phyloP scores from a whole-genome alignment of 2,797 vertebrate genomes.

The Scyliorhinus canicula region DNA sequence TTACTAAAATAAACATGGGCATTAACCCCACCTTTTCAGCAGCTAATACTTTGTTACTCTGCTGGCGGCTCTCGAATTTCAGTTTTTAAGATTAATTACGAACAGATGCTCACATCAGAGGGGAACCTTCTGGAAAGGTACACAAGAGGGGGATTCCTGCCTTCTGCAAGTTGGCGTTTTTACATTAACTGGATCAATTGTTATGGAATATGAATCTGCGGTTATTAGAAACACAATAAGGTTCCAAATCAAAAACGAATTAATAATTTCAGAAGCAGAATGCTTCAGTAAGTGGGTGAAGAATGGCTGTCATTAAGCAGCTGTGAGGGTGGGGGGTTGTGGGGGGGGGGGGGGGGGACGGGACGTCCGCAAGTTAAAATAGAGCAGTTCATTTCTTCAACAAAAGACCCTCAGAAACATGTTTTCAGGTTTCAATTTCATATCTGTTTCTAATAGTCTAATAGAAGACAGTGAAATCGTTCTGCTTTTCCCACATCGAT shows the following conservation, averaged over 20 bases:
- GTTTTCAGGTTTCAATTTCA: background rate
- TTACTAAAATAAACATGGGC: constrained; percentile 30
- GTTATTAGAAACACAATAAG: constrained; percentile 31
- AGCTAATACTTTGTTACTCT: constrained; percentile 7
- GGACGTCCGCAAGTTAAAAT: background rate
- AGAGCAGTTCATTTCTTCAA: background rate
- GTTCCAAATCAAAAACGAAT: constrained; percentile 34
- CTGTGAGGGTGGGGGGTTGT: background rate
- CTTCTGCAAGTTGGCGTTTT: background rate
- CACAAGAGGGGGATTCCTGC: background rate
- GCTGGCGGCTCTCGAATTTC: constrained; percentile 27
- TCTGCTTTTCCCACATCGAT: background rate
- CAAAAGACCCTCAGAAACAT: background rate
- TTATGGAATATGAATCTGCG: constrained; percentile 6
- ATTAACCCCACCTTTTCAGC: constrained; percentile 26
- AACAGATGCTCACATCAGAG: constrained; percentile 24
- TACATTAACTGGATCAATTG: constrained; percentile 2
- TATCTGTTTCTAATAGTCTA: background rate
- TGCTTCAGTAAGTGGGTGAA: background rate
- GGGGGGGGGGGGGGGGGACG: background rate
- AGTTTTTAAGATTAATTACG: constrained; percentile 33
- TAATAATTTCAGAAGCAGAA: background rate
- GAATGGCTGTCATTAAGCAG: background rate
- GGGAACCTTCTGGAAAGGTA: background rate
- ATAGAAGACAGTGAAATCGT: background rate